Conservation (phyloP, 1,140 invertebrate species). For the Apocrypta bakeri region DNA sequence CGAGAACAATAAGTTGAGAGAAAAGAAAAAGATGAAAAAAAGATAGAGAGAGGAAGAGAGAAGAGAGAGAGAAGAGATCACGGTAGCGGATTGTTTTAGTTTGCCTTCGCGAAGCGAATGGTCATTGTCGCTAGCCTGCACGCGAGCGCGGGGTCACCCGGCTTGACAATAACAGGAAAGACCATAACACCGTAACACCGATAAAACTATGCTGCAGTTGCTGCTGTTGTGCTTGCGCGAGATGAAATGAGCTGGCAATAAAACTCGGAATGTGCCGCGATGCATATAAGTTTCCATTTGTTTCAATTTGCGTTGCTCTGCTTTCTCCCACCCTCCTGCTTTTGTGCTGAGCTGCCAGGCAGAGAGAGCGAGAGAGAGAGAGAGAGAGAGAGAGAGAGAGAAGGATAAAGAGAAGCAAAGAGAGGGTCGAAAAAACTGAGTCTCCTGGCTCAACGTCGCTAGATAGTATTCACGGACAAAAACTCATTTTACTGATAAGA, state of each 20-base stretch:
- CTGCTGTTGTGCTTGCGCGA: conserved; percentile 48
- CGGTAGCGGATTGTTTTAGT: conserved; percentile 52
- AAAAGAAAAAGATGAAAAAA: background rate
- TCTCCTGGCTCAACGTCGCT: background rate
- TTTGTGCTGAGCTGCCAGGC: background rate
- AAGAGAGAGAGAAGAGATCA: conserved; percentile 39
- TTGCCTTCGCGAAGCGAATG: conserved; percentile 50
- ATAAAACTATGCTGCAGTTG: conserved; percentile 63
- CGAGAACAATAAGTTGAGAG: conserved; percentile 44
- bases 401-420: background rate
- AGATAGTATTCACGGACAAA: conserved; percentile 38
- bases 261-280: conserved; percentile 65
- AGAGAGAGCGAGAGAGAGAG: too few species aligned
- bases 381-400: background rate
- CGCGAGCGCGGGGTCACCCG: conserved; percentile 3
- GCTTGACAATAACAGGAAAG: conserved; percentile 65
- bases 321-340: background rate
- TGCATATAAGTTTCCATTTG: conserved; percentile 70
- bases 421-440: conserved; percentile 29
- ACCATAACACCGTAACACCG: conserved; percentile 60
- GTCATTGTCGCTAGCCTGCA: conserved; percentile 50
- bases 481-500: conserved; percentile 49
- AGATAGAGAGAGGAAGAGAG: background rate
- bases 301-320: conserved; percentile 66
- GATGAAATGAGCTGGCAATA: conserved; percentile 70